Base-by-base conservation (phyloP, 2,113 vertebrate species). In the Orcinus orca region DNA sequence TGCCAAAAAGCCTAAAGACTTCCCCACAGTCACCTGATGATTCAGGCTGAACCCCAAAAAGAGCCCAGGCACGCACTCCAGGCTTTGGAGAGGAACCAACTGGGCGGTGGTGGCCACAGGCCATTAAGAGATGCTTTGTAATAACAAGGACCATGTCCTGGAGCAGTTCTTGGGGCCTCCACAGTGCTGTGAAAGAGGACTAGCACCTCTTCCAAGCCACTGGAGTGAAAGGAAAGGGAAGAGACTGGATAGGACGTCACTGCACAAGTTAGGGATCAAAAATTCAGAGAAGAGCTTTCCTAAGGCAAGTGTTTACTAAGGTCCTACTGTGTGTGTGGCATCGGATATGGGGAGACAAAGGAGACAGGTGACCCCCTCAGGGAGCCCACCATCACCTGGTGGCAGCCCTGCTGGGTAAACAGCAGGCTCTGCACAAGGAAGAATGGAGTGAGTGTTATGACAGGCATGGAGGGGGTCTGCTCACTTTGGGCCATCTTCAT, bases 1-100 rank as follows among this genome's bases (percentile, higher is more conserved):
- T 11, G n/a, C 95, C 95, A 88, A 91, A 88, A 95, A 63, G 7
- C 73, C 62, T 38, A 8, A 79, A 83, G 65, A 73, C 83, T 90
- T 87, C 88, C 84, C 50, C 65, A 58, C 1, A 14, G 93, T 80
- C 80, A 71, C 70, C 25, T 1, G 70, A 94, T 67, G 80, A 84
- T 33, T 96, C 80, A 96, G 63, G 41, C 84, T 63, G 62, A 89
- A 58, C 36, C 74, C 60, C 77, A 96, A 36, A 73, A 8, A 20
- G 73, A 95, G 68, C 62, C 55, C 90, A 95, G 92, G 80, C 83
- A 93, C 0, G 1, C 41, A 50, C 71, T 68, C 15, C 38, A 33
- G 41, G 93, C 20, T 65, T 85, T 44, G 70, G 74, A 77, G 77
- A 77, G 55, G 70, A 94, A 76, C 18, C 47, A 53, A n/a, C 5